phyloP scores from a whole-genome alignment of 2,888 invertebrate species.

The Belgica antarctica region DNA sequence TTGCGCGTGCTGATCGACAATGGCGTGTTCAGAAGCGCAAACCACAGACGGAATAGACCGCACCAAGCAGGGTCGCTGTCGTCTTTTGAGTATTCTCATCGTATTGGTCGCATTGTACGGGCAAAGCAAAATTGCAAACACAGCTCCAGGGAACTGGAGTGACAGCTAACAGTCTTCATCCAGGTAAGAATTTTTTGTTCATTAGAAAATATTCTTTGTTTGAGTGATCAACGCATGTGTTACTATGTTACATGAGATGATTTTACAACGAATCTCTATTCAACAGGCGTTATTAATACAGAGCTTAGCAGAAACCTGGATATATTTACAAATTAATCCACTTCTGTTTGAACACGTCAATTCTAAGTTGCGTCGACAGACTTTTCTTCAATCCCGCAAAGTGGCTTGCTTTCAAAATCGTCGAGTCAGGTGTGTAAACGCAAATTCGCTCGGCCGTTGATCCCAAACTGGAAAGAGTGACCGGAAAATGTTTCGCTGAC shows the following conservation, averaged over 20 bases:
- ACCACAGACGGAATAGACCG: too few relatives aligned
- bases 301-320: conserved; percentile 25
- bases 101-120: conserved; percentile 66
- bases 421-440: conserved; percentile 53
- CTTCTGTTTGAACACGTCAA: not conserved
- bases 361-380: too few relatives aligned
- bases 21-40: too few relatives aligned
- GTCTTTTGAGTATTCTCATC: conserved; percentile 71
- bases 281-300: conserved; percentile 16
- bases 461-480: conserved; percentile 50
- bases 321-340: not conserved
- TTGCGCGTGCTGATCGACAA: conserved; percentile 61
- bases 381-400: conserved; percentile 46
- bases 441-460: conserved; percentile 52
- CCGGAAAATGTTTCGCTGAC: conserved; percentile 59
- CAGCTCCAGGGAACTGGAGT: conserved; percentile 65
- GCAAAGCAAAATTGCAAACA: conserved; percentile 76
- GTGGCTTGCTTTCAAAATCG: conserved; percentile 48
- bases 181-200: too few relatives aligned
- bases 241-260: too few relatives aligned
- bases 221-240: not conserved
- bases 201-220: conserved; percentile 62
- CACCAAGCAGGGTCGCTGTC: conserved; percentile 73
- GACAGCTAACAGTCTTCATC: conserved; percentile 69
- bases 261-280: not conserved